These are phyloP conservation scores for Macroramphosus scolopax DNA, from an alignment of 2,797 vertebrate genomes.

Conservation along the genomic window DNA sequence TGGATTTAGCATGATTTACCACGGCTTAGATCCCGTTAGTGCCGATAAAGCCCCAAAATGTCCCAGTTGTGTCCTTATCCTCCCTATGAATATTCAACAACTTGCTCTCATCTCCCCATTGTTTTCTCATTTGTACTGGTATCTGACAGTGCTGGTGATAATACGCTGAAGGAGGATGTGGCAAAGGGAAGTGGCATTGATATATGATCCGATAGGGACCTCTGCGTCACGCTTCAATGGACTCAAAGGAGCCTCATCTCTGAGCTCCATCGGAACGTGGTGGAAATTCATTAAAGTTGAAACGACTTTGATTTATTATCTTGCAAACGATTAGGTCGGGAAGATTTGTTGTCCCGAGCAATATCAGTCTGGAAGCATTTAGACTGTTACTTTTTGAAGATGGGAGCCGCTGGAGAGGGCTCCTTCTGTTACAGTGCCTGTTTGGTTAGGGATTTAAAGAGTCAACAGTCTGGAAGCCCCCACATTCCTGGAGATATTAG, in stretches of 20 bases:
- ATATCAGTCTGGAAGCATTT: conserved; percentile 62
- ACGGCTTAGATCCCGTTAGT: conserved; percentile 75
- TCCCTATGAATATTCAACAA: conserved; percentile 75
- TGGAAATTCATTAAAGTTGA: conserved; percentile 73
- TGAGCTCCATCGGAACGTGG: conserved; percentile 51
- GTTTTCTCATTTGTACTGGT: conserved; percentile 72
- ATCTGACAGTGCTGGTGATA: conserved; percentile 67
- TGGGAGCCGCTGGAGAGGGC: conserved; percentile 47
- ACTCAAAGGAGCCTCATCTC: conserved; percentile 61
- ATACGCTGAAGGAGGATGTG: conserved; percentile 56
- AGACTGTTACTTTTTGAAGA: conserved; percentile 57
- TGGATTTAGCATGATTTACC: conserved; percentile 76
- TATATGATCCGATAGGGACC: conserved; percentile 63
- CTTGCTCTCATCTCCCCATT: conserved; percentile 70
- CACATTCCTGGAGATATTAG: conserved; percentile 30
- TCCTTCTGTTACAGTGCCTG: conserved; percentile 26
- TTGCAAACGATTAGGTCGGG: conserved; percentile 57
- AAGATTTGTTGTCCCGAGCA: conserved; percentile 65
- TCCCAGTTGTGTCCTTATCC: conserved; percentile 73
- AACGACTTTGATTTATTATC: conserved; percentile 71
- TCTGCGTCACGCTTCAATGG: conserved; percentile 52
- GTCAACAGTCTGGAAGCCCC: conserved; percentile 39
- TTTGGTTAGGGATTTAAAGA: conserved; percentile 43
- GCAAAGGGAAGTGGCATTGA: conserved; percentile 67
- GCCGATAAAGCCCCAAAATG: conserved; percentile 71